phyloP scores from a whole-genome alignment of 2,113 vertebrate genomes.

The Chiloscyllium plagiosum region DNA sequence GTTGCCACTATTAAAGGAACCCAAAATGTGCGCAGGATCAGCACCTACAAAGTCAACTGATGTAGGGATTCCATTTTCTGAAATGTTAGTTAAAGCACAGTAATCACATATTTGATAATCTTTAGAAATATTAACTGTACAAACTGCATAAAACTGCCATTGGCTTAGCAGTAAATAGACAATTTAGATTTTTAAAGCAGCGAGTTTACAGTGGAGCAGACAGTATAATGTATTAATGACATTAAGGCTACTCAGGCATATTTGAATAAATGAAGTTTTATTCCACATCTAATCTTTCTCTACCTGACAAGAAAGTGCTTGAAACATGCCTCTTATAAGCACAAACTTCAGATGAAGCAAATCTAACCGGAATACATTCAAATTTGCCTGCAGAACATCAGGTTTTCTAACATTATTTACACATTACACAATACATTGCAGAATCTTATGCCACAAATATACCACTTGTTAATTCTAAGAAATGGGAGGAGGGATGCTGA shows the following conservation, averaged over 20 bases:
- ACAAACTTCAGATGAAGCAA: neutral
- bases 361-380: neutral
- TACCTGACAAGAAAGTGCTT: neutral
- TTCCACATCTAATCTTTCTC: neutral
- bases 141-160: neutral
- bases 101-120: neutral
- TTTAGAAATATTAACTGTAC: neutral
- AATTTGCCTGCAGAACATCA: neutral
- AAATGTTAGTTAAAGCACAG: constrained; percentile 7
- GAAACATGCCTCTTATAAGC: neutral
- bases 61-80: constrained; percentile 86
- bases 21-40: constrained; percentile 91
- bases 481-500: neutral
- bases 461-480: neutral
- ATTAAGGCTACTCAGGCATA: neutral
- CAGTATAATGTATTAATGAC: neutral
- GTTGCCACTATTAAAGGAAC: constrained; percentile 79
- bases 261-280: neutral
- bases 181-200: neutral
- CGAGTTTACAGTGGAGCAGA: neutral
- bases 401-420: neutral
- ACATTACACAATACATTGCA: neutral
- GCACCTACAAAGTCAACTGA: constrained; percentile 92
- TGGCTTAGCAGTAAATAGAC: neutral
- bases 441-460: neutral